phyloP scores from a whole-genome alignment of 2,888 invertebrate species.

The Tridacna gigas region DNA sequence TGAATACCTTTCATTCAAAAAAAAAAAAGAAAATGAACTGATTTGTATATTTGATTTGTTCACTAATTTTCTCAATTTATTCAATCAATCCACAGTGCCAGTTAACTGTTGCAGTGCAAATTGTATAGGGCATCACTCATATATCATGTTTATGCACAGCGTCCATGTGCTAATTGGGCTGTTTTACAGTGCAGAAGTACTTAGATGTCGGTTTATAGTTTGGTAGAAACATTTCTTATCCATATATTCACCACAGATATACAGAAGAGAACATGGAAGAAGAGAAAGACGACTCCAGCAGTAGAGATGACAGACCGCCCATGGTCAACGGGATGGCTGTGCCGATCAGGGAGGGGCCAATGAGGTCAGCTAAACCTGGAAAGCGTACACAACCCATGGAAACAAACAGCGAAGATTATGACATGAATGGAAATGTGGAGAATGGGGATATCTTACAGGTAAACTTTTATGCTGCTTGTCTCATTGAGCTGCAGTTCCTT shows the following conservation, averaged over 20 bases:
- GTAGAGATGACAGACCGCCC: constrained; percentile 64
- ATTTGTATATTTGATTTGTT: neutral
- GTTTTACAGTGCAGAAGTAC: too few species aligned
- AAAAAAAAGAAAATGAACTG: neutral
- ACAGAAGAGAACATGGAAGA: constrained; percentile 74
- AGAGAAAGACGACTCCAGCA: constrained; percentile 47
- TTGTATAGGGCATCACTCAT: too few species aligned
- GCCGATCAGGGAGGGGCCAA: constrained; percentile 70
- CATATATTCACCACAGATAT: constrained; percentile 57
- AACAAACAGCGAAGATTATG: constrained; percentile 67
- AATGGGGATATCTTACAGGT: constrained; percentile 55
- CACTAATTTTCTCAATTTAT: too few species aligned
- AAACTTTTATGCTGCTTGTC: too few species aligned
- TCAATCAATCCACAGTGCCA: too few species aligned
- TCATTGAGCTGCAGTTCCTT: too few species aligned
- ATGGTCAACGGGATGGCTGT: constrained; percentile 76
- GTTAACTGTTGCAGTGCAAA: too few species aligned
- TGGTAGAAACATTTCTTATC: too few species aligned
- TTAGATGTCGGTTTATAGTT: too few species aligned
- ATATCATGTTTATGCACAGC: too few species aligned
- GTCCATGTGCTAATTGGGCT: too few species aligned
- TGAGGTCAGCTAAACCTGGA: constrained; percentile 68
- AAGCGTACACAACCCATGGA: constrained; percentile 63
- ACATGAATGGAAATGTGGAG: constrained; percentile 53
- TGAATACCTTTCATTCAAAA: too few species aligned